These are phyloP conservation scores for Acanthopagrus latus DNA, from an alignment of 2,797 vertebrate species.

Conservation along the genomic window DNA sequence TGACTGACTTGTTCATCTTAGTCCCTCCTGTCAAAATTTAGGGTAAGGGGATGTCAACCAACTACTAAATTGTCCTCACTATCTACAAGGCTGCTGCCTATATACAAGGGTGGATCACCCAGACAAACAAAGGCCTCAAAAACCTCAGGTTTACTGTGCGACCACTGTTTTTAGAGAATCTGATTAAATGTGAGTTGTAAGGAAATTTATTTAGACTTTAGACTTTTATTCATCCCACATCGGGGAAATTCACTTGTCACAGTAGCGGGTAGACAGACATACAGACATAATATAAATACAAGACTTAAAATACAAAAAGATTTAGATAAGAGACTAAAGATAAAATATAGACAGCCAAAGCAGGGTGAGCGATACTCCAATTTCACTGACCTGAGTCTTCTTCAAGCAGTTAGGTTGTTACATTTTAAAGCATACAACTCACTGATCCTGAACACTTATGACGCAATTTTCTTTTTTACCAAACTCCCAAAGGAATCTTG, in stretches of 20 bases:
- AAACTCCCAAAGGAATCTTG: background rate
- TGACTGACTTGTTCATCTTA: too few species aligned
- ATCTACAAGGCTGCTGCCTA: background rate
- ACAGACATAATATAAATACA: too few species aligned
- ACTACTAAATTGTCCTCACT: background rate
- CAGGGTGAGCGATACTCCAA: background rate
- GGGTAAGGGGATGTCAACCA: background rate
- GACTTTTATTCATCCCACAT: too few species aligned
- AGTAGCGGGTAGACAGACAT: too few species aligned
- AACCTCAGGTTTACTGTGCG: background rate
- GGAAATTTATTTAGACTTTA: too few species aligned
- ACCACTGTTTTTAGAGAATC: background rate
- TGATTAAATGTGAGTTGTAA: background rate
- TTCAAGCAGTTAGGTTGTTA: background rate
- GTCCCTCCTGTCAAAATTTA: too few species aligned
- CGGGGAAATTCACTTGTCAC: too few species aligned
- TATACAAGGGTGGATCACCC: background rate
- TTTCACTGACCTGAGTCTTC: background rate
- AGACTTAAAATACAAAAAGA: too few species aligned
- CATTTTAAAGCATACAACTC: too few species aligned
- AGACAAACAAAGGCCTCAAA: too few species aligned
- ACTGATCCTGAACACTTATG: background rate
- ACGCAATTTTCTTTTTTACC: conserved; percentile 14
- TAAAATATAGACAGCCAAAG: background rate
- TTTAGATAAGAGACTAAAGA: too few species aligned